Evolutionary conservation across 1,140 invertebrate genomes (phyloP), one percentile per base, ranked within the genome.

Genomic region (Cyclina sinensis): DNA sequence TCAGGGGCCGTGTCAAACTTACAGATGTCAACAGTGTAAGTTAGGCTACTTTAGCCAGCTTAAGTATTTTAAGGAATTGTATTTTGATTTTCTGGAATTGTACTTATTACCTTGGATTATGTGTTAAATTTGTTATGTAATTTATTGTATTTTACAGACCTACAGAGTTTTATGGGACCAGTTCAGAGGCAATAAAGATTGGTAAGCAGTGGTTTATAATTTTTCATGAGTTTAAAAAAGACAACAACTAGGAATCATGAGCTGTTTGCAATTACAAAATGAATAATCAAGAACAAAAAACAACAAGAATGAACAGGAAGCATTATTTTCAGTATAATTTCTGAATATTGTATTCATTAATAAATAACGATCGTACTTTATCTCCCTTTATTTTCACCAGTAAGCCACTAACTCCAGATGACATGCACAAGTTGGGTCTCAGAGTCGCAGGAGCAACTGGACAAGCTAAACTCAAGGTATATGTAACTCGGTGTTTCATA

Each of bases 401-500:
- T 46, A 78, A 89, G 21, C 59, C 89, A 30, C 84, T 94, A 3
- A 81, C 74, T 30, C 70, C 92, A 43, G 76, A 76, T 76, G 93
- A 94, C 18, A 93, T 94, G 93, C 89, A 93, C 73, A 92, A 94
- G 57, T 93, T 94, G 91, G 93, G 94, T 18, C 83, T 94, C 39
- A 89, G 91, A 76, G 91, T 94, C 5, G 86, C 92, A n/a, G 94
- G 94, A 27, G 85, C 86, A 4, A 94, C 93, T 18, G 94, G 94
- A 62, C 91, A 93, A 51, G 93, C 94, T 4, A 94, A 94, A 88
- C 80, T 94, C 0, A 94, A 94, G 93, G 94, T 94, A 83, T 51
- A 7, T 43, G 4, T 43, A n/a, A n/a, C n/a, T n/a, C n/a, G n/a
- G n/a, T n/a, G n/a, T n/a, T n/a, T n/a, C n/a, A n/a, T n/a, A n/a